Percentiles rank a stretch among this genome's conserved stretches.
These are phyloP conservation scores for Penaeus vannamei DNA, from an alignment of 1,140 invertebrate genomes.

Conservation along the genomic window DNA sequence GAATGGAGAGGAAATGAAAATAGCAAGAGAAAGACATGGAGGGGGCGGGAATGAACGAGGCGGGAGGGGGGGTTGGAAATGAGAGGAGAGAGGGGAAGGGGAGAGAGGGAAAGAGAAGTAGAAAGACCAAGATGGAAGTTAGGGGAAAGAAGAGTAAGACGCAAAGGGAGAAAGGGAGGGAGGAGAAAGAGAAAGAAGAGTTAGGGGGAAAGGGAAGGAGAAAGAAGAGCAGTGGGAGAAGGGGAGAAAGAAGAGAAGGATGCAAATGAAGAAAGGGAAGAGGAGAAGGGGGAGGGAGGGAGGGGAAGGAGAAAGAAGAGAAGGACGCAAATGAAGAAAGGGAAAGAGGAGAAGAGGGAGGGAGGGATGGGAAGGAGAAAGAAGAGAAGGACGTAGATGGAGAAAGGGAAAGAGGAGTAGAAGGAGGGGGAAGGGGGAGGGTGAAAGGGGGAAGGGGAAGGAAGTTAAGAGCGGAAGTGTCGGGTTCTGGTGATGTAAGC, in stretches of 20 bases:
- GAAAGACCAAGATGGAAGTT: background rate
- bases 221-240: background rate
- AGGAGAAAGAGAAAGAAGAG: background rate
- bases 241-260: background rate
- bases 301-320: no score
- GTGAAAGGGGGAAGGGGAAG: background rate
- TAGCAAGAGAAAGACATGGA: no score
- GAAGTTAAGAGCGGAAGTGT: background rate
- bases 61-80: background rate
- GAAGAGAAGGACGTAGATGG: background rate
- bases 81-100: background rate
- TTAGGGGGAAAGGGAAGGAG: background rate
- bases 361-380: background rate
- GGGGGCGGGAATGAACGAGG: background rate
- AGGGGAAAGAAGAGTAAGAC: background rate
- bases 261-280: background rate
- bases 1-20: no score
- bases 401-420: background rate
- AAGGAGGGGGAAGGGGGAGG: background rate
- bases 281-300: no score
- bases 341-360: background rate
- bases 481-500: no score
- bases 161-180: background rate
- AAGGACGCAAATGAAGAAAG: background rate
- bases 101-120: background rate